Percentiles rank a stretch among this genome's conserved stretches.
These are phyloP conservation scores for Hymenochirus boettgeri DNA, from an alignment of 2,113 vertebrate species.

Conservation along the genomic window DNA sequence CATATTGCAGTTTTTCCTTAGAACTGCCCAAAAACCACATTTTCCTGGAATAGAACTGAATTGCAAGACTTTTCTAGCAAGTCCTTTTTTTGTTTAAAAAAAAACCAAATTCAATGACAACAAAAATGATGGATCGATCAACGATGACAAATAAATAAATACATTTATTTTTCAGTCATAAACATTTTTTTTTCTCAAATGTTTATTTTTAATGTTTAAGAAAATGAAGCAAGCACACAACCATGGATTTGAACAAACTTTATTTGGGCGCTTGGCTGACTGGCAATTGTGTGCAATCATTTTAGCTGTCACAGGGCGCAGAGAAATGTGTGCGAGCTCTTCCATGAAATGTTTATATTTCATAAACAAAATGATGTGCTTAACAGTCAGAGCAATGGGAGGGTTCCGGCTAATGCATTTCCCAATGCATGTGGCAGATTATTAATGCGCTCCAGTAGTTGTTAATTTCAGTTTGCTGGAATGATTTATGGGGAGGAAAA, in stretches of 20 bases:
- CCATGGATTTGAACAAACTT: conserved; percentile 74
- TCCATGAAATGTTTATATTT: conserved; percentile 91
- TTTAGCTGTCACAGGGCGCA: conserved; percentile 75
- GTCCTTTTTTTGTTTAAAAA: neutral
- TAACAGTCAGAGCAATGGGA: conserved; percentile 80
- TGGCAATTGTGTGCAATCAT: conserved; percentile 78
- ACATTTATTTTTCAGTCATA: conserved; percentile 44
- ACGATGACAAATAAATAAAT: conserved; percentile 19
- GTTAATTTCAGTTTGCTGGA: conserved; percentile 98
- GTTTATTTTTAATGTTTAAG: conserved; percentile 60
- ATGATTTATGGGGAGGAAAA: conserved; percentile 97
- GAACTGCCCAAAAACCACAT: too few relatives aligned
- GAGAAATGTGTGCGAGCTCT: conserved; percentile 75
- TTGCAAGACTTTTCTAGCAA: neutral
- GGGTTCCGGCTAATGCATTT: conserved; percentile 87
- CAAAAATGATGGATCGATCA: conserved; percentile 32
- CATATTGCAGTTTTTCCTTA: too few relatives aligned
- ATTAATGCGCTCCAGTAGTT: conserved; percentile 99
- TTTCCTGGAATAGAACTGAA: too few relatives aligned
- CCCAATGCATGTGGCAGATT: conserved; percentile 90
- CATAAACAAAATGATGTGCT: conserved; percentile 95
- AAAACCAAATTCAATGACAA: neutral
- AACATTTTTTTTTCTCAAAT: conserved; percentile 51
- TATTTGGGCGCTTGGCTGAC: conserved; percentile 77
- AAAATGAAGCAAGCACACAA: conserved; percentile 70